These are phyloP conservation scores for Pogonomyrmex barbatus DNA, from an alignment of 1,140 invertebrate genomes.

Conservation along the genomic window DNA sequence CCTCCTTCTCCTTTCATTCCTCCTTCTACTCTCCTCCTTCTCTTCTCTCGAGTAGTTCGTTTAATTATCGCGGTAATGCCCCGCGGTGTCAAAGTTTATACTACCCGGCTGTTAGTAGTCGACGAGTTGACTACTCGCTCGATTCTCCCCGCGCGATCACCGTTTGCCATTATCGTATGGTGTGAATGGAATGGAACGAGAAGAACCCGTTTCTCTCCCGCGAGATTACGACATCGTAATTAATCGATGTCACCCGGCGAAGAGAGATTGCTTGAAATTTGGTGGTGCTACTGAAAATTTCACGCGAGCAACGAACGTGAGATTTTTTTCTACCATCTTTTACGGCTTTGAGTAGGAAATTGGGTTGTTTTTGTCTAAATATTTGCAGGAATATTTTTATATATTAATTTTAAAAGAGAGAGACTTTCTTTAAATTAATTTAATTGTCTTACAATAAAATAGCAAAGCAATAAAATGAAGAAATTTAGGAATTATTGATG, in stretches of 20 bases:
- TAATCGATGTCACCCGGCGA: neutral
- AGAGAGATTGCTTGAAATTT: neutral
- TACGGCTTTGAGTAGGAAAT: neutral
- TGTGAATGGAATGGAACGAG: neutral
- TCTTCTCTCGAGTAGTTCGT: neutral
- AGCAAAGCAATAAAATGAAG: neutral
- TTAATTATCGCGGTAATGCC: constrained; percentile 49
- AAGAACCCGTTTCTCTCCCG: neutral
- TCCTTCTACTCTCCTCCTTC: neutral
- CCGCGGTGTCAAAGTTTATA: constrained; percentile 46
- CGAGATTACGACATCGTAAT: constrained; percentile 8
- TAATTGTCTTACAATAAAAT: neutral
- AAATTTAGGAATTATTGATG: neutral
- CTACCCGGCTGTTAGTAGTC: constrained; percentile 1
- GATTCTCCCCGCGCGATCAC: neutral
- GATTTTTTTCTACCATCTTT: neutral
- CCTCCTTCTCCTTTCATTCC: neutral
- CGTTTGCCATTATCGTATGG: neutral
- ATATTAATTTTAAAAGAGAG: constrained; percentile 8
- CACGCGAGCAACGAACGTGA: neutral
- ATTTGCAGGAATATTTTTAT: neutral
- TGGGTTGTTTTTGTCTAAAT: neutral
- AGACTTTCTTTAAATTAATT: neutral
- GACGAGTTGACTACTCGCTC: neutral
- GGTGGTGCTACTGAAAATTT: neutral